phyloP scores from a whole-genome alignment of 1,140 invertebrate species.

The Drosophila sechellia region DNA sequence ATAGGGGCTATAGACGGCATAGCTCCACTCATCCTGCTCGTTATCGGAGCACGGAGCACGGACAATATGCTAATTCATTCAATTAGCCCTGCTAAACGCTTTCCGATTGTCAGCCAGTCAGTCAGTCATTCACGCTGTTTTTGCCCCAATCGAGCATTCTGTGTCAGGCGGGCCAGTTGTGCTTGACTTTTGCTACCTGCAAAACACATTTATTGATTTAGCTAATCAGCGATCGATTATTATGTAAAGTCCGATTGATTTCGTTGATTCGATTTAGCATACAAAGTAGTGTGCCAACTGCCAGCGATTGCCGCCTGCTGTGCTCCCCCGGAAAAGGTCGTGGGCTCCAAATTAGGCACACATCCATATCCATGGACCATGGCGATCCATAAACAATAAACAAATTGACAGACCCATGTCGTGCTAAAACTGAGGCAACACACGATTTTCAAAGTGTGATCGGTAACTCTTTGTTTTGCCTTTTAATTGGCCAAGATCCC shows the following conservation, averaged over 20 bases:
- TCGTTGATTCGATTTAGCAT: conserved; percentile 59
- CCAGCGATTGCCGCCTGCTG: conserved; percentile 29
- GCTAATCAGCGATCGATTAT: conserved; percentile 79
- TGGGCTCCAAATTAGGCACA: conserved; percentile 9
- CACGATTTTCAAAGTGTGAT: conserved; percentile 1
- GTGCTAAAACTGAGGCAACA: conserved; percentile 3
- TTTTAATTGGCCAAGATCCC: conserved; percentile 4
- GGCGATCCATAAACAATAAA: conserved; percentile 16
- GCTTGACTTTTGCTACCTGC: conserved; percentile 78
- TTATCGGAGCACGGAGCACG: conserved; percentile 47
- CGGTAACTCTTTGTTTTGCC: background rate
- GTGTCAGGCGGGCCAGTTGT: conserved; percentile 19
- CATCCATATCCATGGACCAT: background rate
- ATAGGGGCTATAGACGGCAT: background rate
- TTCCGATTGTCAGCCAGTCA: conserved; percentile 16
- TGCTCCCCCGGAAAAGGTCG: conserved; percentile 30
- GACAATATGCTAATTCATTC: conserved; percentile 74
- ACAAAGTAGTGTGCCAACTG: conserved; percentile 57
- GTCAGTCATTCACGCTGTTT: conserved; percentile 12
- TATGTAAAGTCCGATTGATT: conserved; percentile 74
- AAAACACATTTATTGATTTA: conserved; percentile 79
- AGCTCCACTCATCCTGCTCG: conserved; percentile 30
- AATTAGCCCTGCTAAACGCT: conserved; percentile 68
- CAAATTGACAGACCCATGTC: conserved; percentile 1
- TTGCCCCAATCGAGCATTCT: background rate